Conservation (phyloP, 2,797 vertebrate genomes). For the Alca torda region DNA sequence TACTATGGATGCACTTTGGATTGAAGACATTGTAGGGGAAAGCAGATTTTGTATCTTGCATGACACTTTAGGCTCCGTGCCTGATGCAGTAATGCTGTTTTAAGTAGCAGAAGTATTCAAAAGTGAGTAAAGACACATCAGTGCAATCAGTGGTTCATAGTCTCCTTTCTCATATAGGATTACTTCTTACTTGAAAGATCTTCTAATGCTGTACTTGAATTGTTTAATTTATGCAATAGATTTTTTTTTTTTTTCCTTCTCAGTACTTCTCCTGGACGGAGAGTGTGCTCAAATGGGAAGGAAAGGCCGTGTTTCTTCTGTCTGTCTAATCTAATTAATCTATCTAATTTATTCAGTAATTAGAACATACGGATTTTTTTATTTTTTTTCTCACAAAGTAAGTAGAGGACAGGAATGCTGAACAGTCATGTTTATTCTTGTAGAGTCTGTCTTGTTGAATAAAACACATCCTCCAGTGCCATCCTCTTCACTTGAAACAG, state of each 20-base stretch:
- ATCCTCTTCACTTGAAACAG: background rate
- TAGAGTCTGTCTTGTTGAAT: background rate
- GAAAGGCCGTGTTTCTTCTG: background rate
- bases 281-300: background rate
- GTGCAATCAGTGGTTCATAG: background rate
- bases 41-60: background rate
- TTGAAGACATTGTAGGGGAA: background rate
- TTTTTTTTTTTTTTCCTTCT: background rate
- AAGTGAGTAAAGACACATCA: background rate
- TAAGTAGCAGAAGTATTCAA: background rate
- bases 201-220: background rate
- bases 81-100: background rate
- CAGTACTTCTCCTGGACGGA: background rate
- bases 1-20: background rate
- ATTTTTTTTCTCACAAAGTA: background rate
- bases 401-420: background rate
- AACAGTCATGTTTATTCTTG: background rate
- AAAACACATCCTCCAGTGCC: background rate
- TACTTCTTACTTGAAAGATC: background rate
- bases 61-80: fast-evolving
- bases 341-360: background rate
- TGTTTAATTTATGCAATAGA: background rate
- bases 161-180: background rate
- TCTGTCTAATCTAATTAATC: background rate
- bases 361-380: background rate